A percentile compares a stretch with the other conserved stretches of the same genome.
Evolutionary conservation across 1,140 invertebrate genomes (phyloP).

Genomic region (Asbolus verrucosus): DNA sequence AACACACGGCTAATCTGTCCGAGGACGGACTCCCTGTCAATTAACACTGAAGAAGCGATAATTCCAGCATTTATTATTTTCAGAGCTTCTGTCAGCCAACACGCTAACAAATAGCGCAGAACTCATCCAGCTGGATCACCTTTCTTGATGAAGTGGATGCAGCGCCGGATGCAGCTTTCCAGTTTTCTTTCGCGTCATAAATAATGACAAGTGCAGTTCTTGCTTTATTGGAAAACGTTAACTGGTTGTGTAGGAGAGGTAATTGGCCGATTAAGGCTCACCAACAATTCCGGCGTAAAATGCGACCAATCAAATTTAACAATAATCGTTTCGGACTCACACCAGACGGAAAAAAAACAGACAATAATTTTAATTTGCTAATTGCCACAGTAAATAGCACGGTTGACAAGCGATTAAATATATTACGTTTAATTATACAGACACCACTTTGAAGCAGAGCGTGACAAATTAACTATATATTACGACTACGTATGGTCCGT

Average conservation of each 20-base stretch:
- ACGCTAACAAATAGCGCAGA: constrained; percentile 5
- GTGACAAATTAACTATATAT: constrained; percentile 32
- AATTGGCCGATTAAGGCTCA: constrained; percentile 10
- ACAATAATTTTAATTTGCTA: constrained; percentile 27
- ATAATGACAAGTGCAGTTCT: constrained; percentile 29
- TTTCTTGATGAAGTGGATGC: constrained; percentile 6
- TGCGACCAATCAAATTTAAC: too few species aligned
- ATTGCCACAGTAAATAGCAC: constrained; percentile 19
- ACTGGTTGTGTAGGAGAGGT: constrained; percentile 29
- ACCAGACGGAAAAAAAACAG: constrained; percentile 1
- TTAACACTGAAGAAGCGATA: constrained; percentile 16
- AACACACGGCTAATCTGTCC: constrained; percentile 5
- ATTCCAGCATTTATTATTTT: constrained; percentile 14
- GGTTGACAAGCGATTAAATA: constrained; percentile 21
- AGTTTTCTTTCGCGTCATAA: constrained; percentile 21
- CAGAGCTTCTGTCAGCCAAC: constrained; percentile 2
- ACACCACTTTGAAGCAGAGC: constrained; percentile 23
- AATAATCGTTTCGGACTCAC: too few species aligned
- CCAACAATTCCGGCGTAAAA: too few species aligned
- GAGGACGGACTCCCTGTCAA: constrained; percentile 3
- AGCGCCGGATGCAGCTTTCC: constrained; percentile 10
- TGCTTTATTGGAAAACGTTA: constrained; percentile 15
- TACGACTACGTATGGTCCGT: background rate
- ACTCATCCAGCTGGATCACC: background rate
- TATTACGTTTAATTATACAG: constrained; percentile 27